phyloP scores from a whole-genome alignment of 2,888 invertebrate genomes.

The Xestoiulus laeticollis region DNA sequence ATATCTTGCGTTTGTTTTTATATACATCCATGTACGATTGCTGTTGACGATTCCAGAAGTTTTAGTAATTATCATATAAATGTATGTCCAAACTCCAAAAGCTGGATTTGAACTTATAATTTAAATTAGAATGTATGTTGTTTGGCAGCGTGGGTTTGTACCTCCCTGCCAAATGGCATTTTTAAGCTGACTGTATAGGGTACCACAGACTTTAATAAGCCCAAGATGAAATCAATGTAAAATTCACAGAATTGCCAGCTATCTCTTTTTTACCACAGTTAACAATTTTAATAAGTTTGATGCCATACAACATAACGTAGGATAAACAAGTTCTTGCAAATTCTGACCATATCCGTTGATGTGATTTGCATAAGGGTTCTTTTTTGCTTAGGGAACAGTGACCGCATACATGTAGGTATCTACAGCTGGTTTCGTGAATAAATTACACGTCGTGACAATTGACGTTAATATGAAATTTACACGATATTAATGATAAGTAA shows the following conservation, averaged over 20 bases:
- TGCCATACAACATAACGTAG: not conserved
- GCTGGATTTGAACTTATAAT: not conserved
- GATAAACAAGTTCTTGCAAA: not conserved
- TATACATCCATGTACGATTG: not conserved
- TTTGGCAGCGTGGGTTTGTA: too few species aligned
- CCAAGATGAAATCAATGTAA: not conserved
- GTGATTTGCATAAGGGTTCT: not conserved
- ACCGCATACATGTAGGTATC: slow-evolving; percentile 17
- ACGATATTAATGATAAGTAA: slow-evolving; percentile 28
- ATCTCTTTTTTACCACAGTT: too few species aligned
- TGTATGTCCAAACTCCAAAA: not conserved
- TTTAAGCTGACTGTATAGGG: not conserved
- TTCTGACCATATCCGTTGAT: not conserved
- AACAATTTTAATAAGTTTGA: too few species aligned
- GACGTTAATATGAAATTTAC: slow-evolving; percentile 34
- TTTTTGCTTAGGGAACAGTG: not conserved
- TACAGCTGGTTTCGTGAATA: slow-evolving; percentile 29
- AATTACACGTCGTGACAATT: slow-evolving; percentile 29
- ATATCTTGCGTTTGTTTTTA: not conserved
- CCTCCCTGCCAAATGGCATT: not conserved
- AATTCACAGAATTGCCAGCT: not conserved
- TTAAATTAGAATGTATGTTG: not conserved
- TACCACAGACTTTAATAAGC: not conserved
- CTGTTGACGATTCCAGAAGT: not conserved
- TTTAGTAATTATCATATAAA: slow-evolving; percentile 9